A percentile compares a stretch with the other conserved stretches of the same genome.
These are phyloP conservation scores for Bubo bubo DNA, from an alignment of 2,113 vertebrate genomes.

Conservation along the genomic window DNA sequence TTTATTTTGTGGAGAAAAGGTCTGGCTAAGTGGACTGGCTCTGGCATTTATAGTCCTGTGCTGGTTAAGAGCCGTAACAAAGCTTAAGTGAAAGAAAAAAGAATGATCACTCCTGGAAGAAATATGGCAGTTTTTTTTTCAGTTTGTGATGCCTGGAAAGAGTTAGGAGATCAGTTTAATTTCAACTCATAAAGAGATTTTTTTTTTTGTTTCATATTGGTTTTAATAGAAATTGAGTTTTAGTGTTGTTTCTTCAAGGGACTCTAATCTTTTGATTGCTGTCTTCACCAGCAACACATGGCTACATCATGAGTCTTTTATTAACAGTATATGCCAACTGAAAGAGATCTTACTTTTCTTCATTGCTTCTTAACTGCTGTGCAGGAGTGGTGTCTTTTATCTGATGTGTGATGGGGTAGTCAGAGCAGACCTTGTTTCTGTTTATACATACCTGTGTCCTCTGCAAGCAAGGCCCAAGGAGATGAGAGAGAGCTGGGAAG, in stretches of 20 bases:
- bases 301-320: neutral
- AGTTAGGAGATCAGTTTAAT: neutral
- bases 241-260: neutral
- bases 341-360: neutral
- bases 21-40: neutral
- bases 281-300: neutral
- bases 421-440: neutral
- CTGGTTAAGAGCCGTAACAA: neutral
- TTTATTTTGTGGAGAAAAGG: neutral
- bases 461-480: rapidly evolving
- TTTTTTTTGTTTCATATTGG: rapidly evolving
- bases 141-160: neutral
- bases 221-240: neutral
- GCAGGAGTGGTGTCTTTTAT: rapidly evolving
- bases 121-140: neutral
- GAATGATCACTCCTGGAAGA: neutral
- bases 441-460: rapidly evolving
- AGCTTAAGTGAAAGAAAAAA: neutral
- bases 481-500: neutral
- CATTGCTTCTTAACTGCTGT: neutral
- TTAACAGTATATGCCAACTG: neutral
- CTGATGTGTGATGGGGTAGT: too few relatives aligned
- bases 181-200: neutral
- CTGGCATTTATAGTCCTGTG: neutral
- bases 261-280: neutral